These are phyloP conservation scores for Phalanger gymnotis DNA, from an alignment of 2,797 vertebrate genomes.

Conservation along the genomic window DNA sequence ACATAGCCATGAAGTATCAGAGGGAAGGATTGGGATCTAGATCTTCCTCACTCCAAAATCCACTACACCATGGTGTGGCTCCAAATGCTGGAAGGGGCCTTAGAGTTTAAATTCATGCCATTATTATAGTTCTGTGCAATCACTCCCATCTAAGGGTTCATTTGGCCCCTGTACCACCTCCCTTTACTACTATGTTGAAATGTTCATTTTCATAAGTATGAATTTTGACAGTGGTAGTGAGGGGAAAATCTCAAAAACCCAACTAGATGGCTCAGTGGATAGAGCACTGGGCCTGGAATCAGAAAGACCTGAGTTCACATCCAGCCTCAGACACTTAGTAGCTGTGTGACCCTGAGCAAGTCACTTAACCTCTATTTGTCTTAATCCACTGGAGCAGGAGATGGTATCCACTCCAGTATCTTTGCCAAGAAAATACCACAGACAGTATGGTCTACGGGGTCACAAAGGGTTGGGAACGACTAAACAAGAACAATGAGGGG, in stretches of 20 bases:
- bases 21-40: neutral
- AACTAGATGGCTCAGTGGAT: neutral
- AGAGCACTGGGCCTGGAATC: neutral
- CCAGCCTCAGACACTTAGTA: neutral
- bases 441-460: neutral
- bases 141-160: neutral
- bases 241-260: neutral
- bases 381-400: neutral
- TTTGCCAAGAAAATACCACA: neutral
- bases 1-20: neutral
- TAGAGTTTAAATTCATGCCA: neutral
- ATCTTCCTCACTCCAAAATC: neutral
- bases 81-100: neutral
- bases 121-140: neutral
- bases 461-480: neutral
- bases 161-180: neutral
- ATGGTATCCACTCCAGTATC: neutral
- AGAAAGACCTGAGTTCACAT: neutral
- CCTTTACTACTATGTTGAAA: neutral
- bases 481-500: neutral
- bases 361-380: neutral
- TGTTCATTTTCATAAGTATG: neutral
- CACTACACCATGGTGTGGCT: neutral
- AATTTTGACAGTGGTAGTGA: neutral
- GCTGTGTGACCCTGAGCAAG: neutral